Base-by-base conservation (phyloP, 2,888 invertebrate species). In the Drosophila niveifrons region DNA sequence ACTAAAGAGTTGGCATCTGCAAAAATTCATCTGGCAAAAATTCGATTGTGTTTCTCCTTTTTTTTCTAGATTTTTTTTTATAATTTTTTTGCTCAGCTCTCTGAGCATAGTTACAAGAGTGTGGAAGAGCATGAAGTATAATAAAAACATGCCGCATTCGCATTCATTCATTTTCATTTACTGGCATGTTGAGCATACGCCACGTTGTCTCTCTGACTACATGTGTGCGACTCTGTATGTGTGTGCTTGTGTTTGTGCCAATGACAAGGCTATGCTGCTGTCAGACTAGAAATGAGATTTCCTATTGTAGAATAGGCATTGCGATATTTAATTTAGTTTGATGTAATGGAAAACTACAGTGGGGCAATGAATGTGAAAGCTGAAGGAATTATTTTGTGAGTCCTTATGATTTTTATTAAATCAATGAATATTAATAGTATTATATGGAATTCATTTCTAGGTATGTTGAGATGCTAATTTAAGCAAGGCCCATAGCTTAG, bases 81-180 rank as follows among this genome's bases (percentile, higher is more conserved):
- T 36, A n/a, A 11, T 34, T n/a, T 44, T 53, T 53, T 56, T 15
- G 31, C 36, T 61, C 13, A 36, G 41, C 28, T 59, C 34, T 53
- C 47, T 23, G 72, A 59, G 56, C 72, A 77, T 72, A 76, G 68
- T 72, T 70, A 18, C 31, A 29, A 66, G 58, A 29, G 13, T n/a
- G 39, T 23, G 13, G 34, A 39, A 39, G 64, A 52, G 48, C 52
- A 71, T 66, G 61, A 68, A 69, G 66, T 62, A 68, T 67, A 53
- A 56, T 71, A 80, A 72, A 65, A 82, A 75, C 81, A 69, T 66
- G 67, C 66, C 74, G 53, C 63, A 83, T 68, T 71, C 68, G 29
- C 62, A 84, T 76, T 76, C 67, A 85, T 82, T 81, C 80, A 79
- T 82, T 85, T 82, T 80, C 81, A 80, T 83, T 82, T 77, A 72